These are phyloP conservation scores for Illadopsis cleaveri DNA, from an alignment of 2,113 vertebrate species.

Conservation along the genomic window DNA sequence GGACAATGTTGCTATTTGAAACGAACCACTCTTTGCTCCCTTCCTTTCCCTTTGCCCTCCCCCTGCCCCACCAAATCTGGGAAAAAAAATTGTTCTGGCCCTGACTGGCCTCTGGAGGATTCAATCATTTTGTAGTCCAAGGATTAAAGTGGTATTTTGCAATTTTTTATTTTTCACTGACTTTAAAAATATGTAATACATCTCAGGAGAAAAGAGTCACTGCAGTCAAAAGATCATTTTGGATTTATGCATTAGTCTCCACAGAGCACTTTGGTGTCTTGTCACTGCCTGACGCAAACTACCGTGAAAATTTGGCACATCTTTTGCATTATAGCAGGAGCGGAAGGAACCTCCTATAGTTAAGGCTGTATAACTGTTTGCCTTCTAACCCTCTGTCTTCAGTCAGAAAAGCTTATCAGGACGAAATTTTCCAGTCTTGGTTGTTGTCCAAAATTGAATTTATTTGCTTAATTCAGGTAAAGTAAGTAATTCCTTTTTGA, in stretches of 20 bases:
- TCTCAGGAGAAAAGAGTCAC: constrained; percentile 39
- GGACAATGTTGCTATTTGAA: constrained; percentile 86
- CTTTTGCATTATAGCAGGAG: constrained; percentile 5
- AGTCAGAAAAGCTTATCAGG: constrained; percentile 1
- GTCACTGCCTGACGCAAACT: background rate
- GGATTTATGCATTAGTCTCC: background rate
- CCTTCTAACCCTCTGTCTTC: constrained; percentile 23
- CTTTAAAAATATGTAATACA: constrained; percentile 4
- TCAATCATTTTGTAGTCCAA: constrained; percentile 5
- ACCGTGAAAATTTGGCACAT: constrained; percentile 14
- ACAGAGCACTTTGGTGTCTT: background rate
- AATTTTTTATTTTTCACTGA: constrained; percentile 14
- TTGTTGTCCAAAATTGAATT: constrained; percentile 18
- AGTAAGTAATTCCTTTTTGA: background rate
- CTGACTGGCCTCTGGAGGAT: background rate
- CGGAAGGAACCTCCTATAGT: constrained; percentile 17
- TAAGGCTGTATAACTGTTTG: constrained; percentile 1
- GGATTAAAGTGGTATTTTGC: constrained; percentile 34
- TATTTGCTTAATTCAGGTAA: constrained; percentile 30
- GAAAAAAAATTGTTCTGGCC: constrained; percentile 48
- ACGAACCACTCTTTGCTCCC: constrained; percentile 69
- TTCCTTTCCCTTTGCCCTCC: constrained; percentile 35
- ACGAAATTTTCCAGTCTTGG: constrained; percentile 35
- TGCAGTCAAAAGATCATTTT: background rate
- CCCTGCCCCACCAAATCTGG: background rate